A percentile compares a stretch with the other conserved stretches of the same genome.
These are phyloP conservation scores for Piscicola geometra DNA, from an alignment of 2,888 invertebrate species.

Conservation along the genomic window DNA sequence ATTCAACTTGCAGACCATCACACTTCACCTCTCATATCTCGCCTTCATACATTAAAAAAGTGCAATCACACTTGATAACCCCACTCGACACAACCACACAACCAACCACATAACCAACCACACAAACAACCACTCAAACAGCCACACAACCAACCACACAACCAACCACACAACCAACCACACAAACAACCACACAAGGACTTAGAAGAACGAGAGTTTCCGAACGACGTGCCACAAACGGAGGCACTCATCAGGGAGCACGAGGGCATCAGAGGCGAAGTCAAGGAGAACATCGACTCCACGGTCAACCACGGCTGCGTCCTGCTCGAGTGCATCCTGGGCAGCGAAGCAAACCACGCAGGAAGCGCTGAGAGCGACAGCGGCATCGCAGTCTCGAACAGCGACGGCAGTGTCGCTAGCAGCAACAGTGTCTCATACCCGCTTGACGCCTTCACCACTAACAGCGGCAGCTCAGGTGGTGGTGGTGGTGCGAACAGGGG, in stretches of 20 bases:
- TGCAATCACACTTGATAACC: no score
- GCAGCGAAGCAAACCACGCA: neutral
- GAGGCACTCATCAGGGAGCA: slow-evolving; percentile 74
- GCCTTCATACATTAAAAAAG: no score
- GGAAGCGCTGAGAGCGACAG: neutral
- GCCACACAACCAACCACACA: no score
- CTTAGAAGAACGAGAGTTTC: slow-evolving; percentile 84
- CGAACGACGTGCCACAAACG: slow-evolving; percentile 85
- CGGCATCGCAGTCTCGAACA: neutral
- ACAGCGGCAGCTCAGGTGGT: neutral
- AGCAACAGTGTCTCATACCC: neutral
- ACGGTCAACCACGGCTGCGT: slow-evolving; percentile 84
- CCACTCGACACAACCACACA: no score
- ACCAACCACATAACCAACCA: no score
- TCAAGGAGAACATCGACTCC: slow-evolving; percentile 73
- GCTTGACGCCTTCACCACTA: neutral
- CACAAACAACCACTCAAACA: no score
- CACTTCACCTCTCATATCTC: no score
- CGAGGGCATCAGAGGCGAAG: slow-evolving; percentile 36
- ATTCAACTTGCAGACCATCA: no score
- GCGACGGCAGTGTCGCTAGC: neutral
- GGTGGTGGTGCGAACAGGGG: neutral
- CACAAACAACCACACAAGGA: slow-evolving; percentile 59
- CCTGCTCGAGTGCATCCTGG: slow-evolving; percentile 64
- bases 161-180: no score